phyloP scores from a whole-genome alignment of 2,888 invertebrate genomes.

The Coelinius sp. region DNA sequence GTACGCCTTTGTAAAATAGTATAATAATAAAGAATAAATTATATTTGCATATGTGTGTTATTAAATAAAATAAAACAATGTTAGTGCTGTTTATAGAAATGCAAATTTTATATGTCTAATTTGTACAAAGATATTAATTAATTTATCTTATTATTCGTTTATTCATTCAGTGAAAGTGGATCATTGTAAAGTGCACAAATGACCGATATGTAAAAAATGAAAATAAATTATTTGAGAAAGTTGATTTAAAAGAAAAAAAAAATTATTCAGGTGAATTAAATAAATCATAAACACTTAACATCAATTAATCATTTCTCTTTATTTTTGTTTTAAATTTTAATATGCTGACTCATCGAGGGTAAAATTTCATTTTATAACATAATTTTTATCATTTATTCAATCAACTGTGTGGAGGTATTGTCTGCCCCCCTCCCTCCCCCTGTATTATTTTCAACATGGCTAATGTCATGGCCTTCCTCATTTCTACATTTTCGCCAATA shows the following conservation, averaged over 20 bases:
- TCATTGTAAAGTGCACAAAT: background rate
- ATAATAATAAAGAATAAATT: constrained; percentile 27
- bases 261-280: background rate
- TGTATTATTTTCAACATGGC: background rate
- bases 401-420: constrained; percentile 26
- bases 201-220: background rate
- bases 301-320: constrained; percentile 17
- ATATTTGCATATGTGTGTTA: constrained; percentile 10
- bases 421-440: constrained; percentile 14
- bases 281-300: background rate
- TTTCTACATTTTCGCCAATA: background rate
- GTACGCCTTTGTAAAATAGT: constrained; percentile 34
- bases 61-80: constrained; percentile 24
- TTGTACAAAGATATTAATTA: constrained; percentile 45
- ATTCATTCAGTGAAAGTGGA: background rate
- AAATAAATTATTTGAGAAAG: background rate
- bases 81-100: constrained; percentile 33
- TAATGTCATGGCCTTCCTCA: background rate
- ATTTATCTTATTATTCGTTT: background rate
- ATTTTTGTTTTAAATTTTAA: constrained; percentile 9
- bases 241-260: background rate
- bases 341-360: constrained; percentile 20
- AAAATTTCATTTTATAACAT: constrained; percentile 19
- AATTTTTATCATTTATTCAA: background rate
- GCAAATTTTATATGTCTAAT: constrained; percentile 55